Evolutionary conservation across 2,888 invertebrate genomes (phyloP).

Genomic region (Spicauda simplicius): DNA sequence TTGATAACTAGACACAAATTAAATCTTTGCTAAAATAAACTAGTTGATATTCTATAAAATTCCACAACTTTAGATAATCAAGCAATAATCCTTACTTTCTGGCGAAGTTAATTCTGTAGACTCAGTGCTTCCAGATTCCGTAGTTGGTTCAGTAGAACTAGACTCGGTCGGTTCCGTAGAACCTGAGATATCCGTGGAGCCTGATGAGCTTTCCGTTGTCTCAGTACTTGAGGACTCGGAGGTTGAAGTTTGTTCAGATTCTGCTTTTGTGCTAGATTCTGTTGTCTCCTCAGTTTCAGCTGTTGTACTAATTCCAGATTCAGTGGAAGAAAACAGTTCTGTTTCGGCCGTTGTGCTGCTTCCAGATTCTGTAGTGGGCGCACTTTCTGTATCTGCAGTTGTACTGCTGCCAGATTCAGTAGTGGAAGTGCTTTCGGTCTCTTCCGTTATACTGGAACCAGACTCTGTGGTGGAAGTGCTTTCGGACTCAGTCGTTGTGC

Average conservation of each 20-base stretch:
- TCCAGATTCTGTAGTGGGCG: slow-evolving; percentile 6
- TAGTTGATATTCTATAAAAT: no score
- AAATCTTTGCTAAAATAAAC: no score
- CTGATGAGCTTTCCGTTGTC: background rate
- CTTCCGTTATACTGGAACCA: slow-evolving; percentile 19
- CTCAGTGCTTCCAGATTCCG: background rate
- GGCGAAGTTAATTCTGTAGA: slow-evolving; percentile 37
- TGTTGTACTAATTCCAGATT: slow-evolving; percentile 31
- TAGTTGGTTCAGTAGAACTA: slow-evolving; percentile 24
- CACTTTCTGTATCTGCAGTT: slow-evolving; percentile 2
- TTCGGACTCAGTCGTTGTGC: background rate
- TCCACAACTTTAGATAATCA: background rate
- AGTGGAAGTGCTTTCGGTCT: slow-evolving; percentile 36
- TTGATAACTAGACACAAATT: no score
- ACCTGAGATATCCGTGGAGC: background rate
- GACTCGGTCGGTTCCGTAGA: slow-evolving; percentile 36
- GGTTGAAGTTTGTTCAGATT: slow-evolving; percentile 2
- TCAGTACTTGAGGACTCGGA: background rate
- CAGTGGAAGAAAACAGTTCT: slow-evolving; percentile 32
- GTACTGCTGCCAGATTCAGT: slow-evolving; percentile 28
- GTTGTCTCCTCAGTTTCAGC: slow-evolving; percentile 14
- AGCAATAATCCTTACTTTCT: slow-evolving; percentile 29
- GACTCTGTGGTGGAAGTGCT: slow-evolving; percentile 28
- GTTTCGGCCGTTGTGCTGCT: slow-evolving; percentile 18
- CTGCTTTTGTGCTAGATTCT: slow-evolving; percentile 3